Evolutionary conservation across 1,140 invertebrate genomes (phyloP), one percentile per base, ranked within the genome.

Genomic region (Sarcophaga bullata): DNA sequence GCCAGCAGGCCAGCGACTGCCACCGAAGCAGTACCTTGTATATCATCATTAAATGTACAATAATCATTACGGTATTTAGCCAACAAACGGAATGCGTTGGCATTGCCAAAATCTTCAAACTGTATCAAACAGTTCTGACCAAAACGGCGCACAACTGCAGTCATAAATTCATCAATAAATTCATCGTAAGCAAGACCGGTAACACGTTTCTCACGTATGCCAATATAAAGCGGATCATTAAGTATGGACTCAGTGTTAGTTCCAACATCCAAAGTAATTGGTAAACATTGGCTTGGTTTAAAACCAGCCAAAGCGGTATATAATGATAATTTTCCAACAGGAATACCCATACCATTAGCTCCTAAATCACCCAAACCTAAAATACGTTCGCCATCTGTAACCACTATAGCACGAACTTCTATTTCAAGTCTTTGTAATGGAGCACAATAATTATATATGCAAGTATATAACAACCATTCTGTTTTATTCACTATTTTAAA

Each of bases 141-240:
- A 86, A 94, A 98, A 84, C 96, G 93, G 82, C 93, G 93, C 0
- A 98, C 95, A 17, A 95, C 95, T 0, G 98, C 97, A 73, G 94
- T 87, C 97, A 99, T 99, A 89, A 99, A 99, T 91, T 99, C 99
- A 73, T 99, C 98, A 58, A 99, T 92, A 83, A 99, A 96, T 8
- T 96, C 95, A 87, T 99, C 97, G 90, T 99, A 99, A 81, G 94
- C 93, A 37, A 92, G 84, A 0, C 97, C 97, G 6, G 93, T 94
- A 0, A 97, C 93, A 80, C 99, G 93, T 62, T 92, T 94, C 83
- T 98, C 95, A 37, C 93, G 92, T 37, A 98, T 90, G 0, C 99
- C 98, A 90, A 98, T 97, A 91, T 99, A 99, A 11, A 97, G 91
- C 0, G 95, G 95, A 91, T 99, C 97, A 80, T 97, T 94, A 7